A percentile compares a stretch with the other conserved stretches of the same genome.
Conservation (phyloP, 1,140 invertebrate genomes). For the Rhyacophila brunnea region DNA sequence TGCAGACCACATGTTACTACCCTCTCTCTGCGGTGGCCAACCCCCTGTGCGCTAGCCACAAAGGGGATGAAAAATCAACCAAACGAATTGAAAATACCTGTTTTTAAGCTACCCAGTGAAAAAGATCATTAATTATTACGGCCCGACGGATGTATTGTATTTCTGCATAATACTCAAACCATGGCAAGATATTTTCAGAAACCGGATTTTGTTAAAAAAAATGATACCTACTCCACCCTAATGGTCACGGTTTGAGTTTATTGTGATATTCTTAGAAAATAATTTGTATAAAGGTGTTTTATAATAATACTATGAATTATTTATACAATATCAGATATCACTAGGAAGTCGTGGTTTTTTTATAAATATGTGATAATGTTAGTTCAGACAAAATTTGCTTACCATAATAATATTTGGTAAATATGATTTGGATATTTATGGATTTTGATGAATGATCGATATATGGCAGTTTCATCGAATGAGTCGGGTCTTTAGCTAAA, state of each 20-base stretch:
- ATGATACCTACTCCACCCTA: conserved; percentile 32
- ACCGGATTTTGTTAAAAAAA: conserved; percentile 26
- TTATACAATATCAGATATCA: too few relatives aligned
- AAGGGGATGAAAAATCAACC: conserved; percentile 22
- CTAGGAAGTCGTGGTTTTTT: too few relatives aligned
- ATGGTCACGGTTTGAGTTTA: conserved; percentile 20
- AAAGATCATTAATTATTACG: conserved; percentile 33
- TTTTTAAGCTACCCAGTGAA: conserved; percentile 18
- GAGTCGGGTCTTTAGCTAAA: too few relatives aligned
- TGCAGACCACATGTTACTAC: conserved; percentile 28
- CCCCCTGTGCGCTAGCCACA: conserved; percentile 10
- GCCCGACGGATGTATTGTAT: conserved; percentile 17
- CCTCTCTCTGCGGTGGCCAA: conserved; percentile 1
- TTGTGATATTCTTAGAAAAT: too few relatives aligned
- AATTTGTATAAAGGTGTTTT: too few relatives aligned
- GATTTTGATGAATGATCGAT: too few relatives aligned
- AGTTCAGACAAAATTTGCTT: too few relatives aligned
- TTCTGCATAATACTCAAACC: background rate
- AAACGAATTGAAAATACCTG: conserved; percentile 33
- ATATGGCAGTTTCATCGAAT: too few relatives aligned
- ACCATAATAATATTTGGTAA: too few relatives aligned
- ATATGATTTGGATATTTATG: too few relatives aligned
- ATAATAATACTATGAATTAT: too few relatives aligned
- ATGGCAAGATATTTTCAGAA: conserved; percentile 10
- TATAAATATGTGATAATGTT: too few relatives aligned